phyloP scores from a whole-genome alignment of 2,797 vertebrate genomes.

The Labroides dimidiatus region DNA sequence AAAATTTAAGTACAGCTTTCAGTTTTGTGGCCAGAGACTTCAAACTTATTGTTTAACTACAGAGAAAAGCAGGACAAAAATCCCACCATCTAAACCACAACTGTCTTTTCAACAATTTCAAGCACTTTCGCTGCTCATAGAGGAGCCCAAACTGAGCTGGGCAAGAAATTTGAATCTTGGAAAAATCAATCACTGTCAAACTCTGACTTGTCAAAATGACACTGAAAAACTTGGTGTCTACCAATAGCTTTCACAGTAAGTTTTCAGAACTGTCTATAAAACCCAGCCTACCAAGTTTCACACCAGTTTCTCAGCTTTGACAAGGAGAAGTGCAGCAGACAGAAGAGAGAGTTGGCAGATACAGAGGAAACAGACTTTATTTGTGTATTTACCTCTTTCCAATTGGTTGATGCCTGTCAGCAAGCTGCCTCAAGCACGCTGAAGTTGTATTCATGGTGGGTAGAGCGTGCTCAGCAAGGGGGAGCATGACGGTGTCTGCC shows the following conservation, averaged over 20 bases:
- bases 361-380: constrained; percentile 42
- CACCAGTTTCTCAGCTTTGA: background rate
- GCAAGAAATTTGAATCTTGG: constrained; percentile 10
- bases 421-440: constrained; percentile 70
- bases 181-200: constrained; percentile 29
- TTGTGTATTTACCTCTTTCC: constrained; percentile 50
- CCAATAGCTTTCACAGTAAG: constrained; percentile 4
- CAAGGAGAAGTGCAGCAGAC: constrained; percentile 44
- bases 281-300: background rate
- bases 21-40: background rate
- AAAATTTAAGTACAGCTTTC: too few species aligned
- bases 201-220: constrained; percentile 10
- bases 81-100: background rate
- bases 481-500: constrained; percentile 53
- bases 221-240: background rate
- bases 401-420: constrained; percentile 74
- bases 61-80: constrained; percentile 2
- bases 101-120: background rate
- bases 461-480: constrained; percentile 44
- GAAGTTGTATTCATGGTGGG: constrained; percentile 73
- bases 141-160: constrained; percentile 8
- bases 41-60: background rate
- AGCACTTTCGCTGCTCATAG: constrained; percentile 1
- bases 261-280: constrained; percentile 4
- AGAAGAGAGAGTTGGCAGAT: constrained; percentile 28